Base-by-base conservation (phyloP, 2,113 vertebrate genomes). In the Brachionichthys hirsutus region DNA sequence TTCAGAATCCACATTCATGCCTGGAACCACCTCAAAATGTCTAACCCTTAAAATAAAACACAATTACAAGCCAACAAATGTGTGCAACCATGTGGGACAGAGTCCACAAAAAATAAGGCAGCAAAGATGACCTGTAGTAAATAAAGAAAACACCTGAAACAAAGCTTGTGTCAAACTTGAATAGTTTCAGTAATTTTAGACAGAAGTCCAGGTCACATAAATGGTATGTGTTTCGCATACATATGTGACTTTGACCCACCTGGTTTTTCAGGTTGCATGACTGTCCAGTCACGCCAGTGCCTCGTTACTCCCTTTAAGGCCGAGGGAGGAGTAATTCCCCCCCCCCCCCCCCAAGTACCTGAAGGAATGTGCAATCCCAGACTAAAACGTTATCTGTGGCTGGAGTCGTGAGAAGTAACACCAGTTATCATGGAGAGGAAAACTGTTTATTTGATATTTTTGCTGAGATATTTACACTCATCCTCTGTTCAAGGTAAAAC, bases 391-490 rank as follows among this genome's bases (percentile, higher is more conserved):
- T 14, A 8, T 54, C 4, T 61, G 6, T 18, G 0, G 12, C 13
- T 18, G 30, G 16, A 52, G 9, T 1, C 2, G 20, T 34, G 35
- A 62, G 2, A 16, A 51, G 22, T 48, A 65, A 65, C 54, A 55
- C 0, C 17, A 12, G 7, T 41, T 56, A 70, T 1, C 44, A 77
- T 79, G 71, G 24, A 43, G 0, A 30, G 14, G 44, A 80, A n/a
- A 64, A 38, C 67, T 0, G 3, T 78, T n/a, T 54, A 4, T 44
- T 67, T 68, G 47, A 63, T 79, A 41, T 50, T 73, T 12, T 67
- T 82, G 15, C 16, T 79, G 24, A 78, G 60, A 60, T 80, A 17
- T 73, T 54, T 83, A 53, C 12, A 36, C 40, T 8, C n/a, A 45
- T 48, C 62, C 1, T 40, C 17, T 5, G 43, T 9, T 1, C 79